phyloP scores from a whole-genome alignment of 2,113 vertebrate genomes.

The Nannospalax galili region DNA sequence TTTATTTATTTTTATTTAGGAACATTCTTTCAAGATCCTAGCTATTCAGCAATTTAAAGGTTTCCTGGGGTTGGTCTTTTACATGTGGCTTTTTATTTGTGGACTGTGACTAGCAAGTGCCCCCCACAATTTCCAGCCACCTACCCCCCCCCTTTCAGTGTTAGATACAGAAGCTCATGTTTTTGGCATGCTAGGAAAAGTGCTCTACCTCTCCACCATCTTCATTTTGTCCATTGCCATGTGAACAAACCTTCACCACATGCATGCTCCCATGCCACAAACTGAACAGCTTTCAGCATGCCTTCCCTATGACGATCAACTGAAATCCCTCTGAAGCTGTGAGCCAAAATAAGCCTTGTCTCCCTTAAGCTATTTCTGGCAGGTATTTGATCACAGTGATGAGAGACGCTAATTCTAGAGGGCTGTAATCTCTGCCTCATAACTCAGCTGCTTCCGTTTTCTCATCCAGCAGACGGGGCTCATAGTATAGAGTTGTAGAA shows the following conservation, averaged over 20 bases:
- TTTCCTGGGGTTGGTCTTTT: not conserved
- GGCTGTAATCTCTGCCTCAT: not conserved
- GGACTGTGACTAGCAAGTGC: not conserved
- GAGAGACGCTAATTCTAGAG: not conserved
- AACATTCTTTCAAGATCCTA: not conserved
- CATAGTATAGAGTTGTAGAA: fast-evolving
- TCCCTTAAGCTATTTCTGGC: fast-evolving
- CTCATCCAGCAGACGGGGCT: not conserved
- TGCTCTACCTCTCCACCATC: not conserved
- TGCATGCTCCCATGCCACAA: not conserved
- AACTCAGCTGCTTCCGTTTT: not conserved
- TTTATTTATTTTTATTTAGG: not conserved
- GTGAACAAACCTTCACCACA: not conserved
- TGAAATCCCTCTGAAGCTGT: not conserved
- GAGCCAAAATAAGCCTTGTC: not conserved
- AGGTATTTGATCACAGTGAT: not conserved
- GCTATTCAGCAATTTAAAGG: not conserved
- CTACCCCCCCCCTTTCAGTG: not conserved
- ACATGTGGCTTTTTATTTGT: not conserved
- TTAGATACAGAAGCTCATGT: not conserved
- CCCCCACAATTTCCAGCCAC: too few relatives aligned
- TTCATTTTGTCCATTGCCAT: not conserved
- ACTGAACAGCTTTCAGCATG: not conserved
- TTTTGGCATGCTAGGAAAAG: not conserved
- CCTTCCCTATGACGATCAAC: not conserved